Evolutionary conservation across 1,140 invertebrate species (phyloP).

Genomic region (Pachyrhynchus sulphureomaculatus): DNA sequence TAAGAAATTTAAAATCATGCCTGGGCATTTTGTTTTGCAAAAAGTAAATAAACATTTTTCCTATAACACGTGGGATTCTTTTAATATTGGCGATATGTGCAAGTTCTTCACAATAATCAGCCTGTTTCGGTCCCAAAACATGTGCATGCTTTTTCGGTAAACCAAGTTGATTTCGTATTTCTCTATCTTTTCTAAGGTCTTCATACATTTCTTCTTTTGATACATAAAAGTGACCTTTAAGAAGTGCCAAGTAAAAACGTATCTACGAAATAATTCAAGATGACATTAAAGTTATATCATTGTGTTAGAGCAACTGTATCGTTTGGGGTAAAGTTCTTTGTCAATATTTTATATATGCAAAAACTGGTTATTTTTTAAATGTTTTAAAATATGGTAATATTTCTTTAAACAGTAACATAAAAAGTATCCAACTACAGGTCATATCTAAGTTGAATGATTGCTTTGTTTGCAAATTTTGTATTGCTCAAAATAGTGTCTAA

Average conservation of each 20-base stretch:
- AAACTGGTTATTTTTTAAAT: too few relatives aligned
- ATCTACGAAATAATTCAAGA: constrained; percentile 34
- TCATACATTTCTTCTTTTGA: constrained; percentile 54
- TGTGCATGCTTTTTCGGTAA: constrained; percentile 26
- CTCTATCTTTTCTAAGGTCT: constrained; percentile 51
- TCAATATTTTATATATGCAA: too few relatives aligned
- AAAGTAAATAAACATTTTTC: constrained; percentile 16
- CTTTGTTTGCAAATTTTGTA: too few relatives aligned
- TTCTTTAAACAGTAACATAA: too few relatives aligned
- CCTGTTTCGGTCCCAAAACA: constrained; percentile 33
- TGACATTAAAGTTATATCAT: too few relatives aligned
- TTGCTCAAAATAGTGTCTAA: too few relatives aligned
- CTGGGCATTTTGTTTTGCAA: background rate
- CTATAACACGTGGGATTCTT: constrained; percentile 22
- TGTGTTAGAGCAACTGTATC: too few relatives aligned
- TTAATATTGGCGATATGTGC: constrained; percentile 36
- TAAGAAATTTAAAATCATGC: constrained; percentile 12
- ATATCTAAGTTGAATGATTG: too few relatives aligned
- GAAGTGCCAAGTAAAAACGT: constrained; percentile 29
- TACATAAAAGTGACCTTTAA: constrained; percentile 48
- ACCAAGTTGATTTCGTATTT: constrained; percentile 22
- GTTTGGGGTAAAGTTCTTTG: too few relatives aligned
- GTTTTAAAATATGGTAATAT: too few relatives aligned
- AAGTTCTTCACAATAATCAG: constrained; percentile 37
- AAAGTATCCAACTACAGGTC: too few relatives aligned